Base-by-base conservation (phyloP, 53 echinoderm and acorn worm genomes). In the Apostichopus leukothele region DNA sequence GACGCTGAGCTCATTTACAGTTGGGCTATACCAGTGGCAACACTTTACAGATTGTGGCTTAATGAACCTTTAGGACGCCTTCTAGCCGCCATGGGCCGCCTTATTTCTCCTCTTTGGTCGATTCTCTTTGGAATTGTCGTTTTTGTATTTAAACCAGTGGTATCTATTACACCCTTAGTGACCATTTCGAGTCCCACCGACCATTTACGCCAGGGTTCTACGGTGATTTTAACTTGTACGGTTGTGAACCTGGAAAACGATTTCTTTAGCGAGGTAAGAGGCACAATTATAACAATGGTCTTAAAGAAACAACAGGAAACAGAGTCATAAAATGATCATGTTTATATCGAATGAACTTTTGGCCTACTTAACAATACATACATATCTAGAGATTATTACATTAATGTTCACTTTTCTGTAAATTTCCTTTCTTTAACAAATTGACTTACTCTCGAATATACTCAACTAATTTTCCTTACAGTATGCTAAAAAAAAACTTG, bases 101-200 rank as follows among this genome's bases (percentile, higher is more conserved):
- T 85, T 51, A 39, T 39, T 39, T 6, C n/a, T 19, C 18, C 18
- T 16, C 13, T 85, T 20, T 9, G 27, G 66, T 66, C 26, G 13
- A 51, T 85, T 67, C 50, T 85, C 50, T 14, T 85, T 67, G 39
- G 61, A 50, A 20, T 85, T n/a, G 6, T 3, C 18, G 85, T 57
- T 11, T 60, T 67, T 85, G 19, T 66, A 27, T 13, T 66, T 71
- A 22, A 50, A 85, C 67, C 66, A 7, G 61, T 66, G 67, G 57
- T 85, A 13, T 60, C 85, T 63, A 25, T 60, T 67, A 51, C 66
- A 14, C 85, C 85, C 23, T 20, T 85, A 68, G 21, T 85, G 85
- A 85, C 85, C 5, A 14, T 85, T 18, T 85, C 85, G 18, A 85
- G 85, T 50, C 85, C 85, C 23, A 85, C 85, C 22, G 85, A 85